Conservation (phyloP, 2,888 invertebrate genomes). For the Julus scanicus region DNA sequence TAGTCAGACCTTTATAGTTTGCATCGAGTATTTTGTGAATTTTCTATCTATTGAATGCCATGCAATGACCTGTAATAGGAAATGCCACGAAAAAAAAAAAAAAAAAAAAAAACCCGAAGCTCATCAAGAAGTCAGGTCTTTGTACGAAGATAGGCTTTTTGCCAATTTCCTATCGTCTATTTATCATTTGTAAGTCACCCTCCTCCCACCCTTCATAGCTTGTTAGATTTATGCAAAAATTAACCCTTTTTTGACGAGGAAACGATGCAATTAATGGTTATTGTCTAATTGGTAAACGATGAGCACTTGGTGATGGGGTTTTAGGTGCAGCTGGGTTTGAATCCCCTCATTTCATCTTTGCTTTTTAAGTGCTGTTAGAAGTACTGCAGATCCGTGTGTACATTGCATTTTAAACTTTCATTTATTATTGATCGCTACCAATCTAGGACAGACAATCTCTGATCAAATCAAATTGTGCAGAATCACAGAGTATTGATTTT, state of each 20-base stretch:
- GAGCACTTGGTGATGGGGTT: not conserved
- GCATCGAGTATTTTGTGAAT: not conserved
- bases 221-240: not conserved
- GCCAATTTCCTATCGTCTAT: constrained; percentile 21
- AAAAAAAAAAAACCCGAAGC: not conserved
- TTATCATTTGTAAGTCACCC: constrained; percentile 1
- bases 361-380: not conserved
- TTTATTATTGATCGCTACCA: constrained; percentile 30
- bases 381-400: not conserved
- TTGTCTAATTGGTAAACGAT: constrained; percentile 18
- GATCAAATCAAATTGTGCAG: constrained; percentile 29
- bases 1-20: not conserved
- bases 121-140: constrained; percentile 27
- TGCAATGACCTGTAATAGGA: constrained; percentile 18
- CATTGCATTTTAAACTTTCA: constrained; percentile 30
- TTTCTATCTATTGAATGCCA: not conserved
- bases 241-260: not conserved
- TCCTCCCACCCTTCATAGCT: not conserved
- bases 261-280: not conserved
- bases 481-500: constrained; percentile 30
- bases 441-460: constrained; percentile 7
- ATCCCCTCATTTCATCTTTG: not conserved
- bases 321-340: not conserved
- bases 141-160: constrained; percentile 19
- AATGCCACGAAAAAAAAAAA: not conserved